Evolutionary conservation across 2,888 invertebrate genomes (phyloP), one percentile per base, ranked within the genome.

Genomic region (Cremastinae sp.): DNA sequence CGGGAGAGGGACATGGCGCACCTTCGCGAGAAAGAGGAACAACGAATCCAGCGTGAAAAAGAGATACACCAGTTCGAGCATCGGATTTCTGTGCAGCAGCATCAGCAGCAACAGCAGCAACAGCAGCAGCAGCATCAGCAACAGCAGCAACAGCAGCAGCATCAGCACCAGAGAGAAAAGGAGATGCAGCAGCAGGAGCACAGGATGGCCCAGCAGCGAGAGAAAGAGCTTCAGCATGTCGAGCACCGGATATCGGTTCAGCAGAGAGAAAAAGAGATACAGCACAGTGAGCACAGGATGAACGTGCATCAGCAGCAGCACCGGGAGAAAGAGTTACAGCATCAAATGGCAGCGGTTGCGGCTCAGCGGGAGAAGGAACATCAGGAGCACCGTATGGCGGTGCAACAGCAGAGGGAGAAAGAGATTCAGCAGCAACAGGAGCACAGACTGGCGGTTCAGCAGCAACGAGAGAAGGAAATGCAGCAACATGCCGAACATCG

Each of bases 291-390:
- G 45, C 81, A 80, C 49, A 73, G 81, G 0, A 78, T 79, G 56
- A 78, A 73, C 14, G 78, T 82, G 58, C 85, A 84, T 53, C 85
- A 85, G 68, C 86, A 85, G 68, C 86, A 85, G 36, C 85, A 86
- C 64, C 84, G 87, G 2, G 89, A 88, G 43, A 89, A 88, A 28
- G 87, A 87, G 36, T 85, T 89, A 4, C 88, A 88, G n/a, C 87
- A 86, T 69, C 85, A 85, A 53, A 84, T 87, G 79, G 86, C 83
- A 1, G 85, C 81, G 0, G 83, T 83, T 0, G 83, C 84, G 1
- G 85, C 85, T 0, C 87, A 87, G 65, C 82, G 87, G 0, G 87
- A 88, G 14, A 88, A 88, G 45, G 89, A 89, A 68, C 87, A 88
- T 51, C 85, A 86, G 53, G 86, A 88, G 54, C 87, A 87, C 65